These are phyloP conservation scores for Aromia moschata DNA, from an alignment of 2,888 invertebrate species.

Conservation along the genomic window DNA sequence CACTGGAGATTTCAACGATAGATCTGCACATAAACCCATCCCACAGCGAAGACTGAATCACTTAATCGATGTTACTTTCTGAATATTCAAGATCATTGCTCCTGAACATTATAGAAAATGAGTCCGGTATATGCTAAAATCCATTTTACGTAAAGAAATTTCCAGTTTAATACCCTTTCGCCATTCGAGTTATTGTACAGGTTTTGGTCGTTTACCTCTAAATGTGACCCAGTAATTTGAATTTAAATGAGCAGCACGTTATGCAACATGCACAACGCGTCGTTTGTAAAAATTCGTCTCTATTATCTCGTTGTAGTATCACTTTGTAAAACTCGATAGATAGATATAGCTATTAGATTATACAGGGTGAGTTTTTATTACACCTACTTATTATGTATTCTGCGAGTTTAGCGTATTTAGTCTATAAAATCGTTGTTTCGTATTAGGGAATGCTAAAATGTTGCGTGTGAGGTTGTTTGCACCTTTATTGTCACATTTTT, in stretches of 20 bases:
- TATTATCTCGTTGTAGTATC: too few relatives aligned
- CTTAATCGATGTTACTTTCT: background rate
- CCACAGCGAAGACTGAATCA: background rate
- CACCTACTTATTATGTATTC: too few relatives aligned
- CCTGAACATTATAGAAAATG: background rate
- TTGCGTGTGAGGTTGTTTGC: too few relatives aligned
- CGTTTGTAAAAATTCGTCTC: too few relatives aligned
- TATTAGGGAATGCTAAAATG: too few relatives aligned
- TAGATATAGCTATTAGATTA: too few relatives aligned
- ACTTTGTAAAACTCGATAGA: too few relatives aligned
- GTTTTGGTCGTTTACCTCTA: constrained; percentile 26
- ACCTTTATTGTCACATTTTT: too few relatives aligned
- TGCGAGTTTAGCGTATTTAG: too few relatives aligned
- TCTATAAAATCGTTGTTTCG: too few relatives aligned
- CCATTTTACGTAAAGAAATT: constrained; percentile 14
- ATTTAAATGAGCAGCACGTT: constrained; percentile 5
- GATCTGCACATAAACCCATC: background rate
- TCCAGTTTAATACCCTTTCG: constrained; percentile 15
- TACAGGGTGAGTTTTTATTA: too few relatives aligned
- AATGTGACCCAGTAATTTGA: constrained; percentile 20
- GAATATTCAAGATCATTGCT: constrained; percentile 4
- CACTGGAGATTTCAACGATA: constrained; percentile 7
- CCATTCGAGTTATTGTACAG: constrained; percentile 3
- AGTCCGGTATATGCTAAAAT: constrained; percentile 4
- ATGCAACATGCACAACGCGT: too few relatives aligned